Evolutionary conservation across 2,888 invertebrate genomes (phyloP).

Genomic region (Brenthis ino): DNA sequence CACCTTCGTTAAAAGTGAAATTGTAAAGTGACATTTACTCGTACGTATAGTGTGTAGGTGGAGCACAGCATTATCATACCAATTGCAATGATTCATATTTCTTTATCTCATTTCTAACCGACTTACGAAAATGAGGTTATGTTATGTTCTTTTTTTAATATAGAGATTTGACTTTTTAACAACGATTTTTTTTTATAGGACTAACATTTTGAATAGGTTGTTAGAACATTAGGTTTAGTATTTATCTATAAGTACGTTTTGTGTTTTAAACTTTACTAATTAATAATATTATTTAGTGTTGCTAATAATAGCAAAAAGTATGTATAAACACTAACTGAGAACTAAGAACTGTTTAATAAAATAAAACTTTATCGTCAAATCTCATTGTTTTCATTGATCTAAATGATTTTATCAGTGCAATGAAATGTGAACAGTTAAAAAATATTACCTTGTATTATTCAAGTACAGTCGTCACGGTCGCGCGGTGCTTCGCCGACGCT

Average conservation of each 20-base stretch:
- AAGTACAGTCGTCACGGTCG: conserved; percentile 27
- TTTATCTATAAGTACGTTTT: too few relatives aligned
- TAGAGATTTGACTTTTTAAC: too few relatives aligned
- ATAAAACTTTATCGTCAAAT: too few relatives aligned
- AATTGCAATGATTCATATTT: conserved; percentile 12
- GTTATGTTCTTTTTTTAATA: too few relatives aligned
- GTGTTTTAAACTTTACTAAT: too few relatives aligned
- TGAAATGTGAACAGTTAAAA: conserved; percentile 13
- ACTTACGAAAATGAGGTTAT: not conserved
- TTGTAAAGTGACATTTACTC: conserved; percentile 10
- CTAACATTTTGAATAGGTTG: too few relatives aligned
- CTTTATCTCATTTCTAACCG: not conserved
- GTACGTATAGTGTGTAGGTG: conserved; percentile 2
- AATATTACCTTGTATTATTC: conserved; percentile 28
- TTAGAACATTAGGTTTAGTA: too few relatives aligned
- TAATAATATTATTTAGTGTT: too few relatives aligned
- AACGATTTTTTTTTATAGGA: too few relatives aligned
- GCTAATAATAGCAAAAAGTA: too few relatives aligned
- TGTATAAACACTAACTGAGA: too few relatives aligned
- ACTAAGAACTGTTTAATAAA: too few relatives aligned
- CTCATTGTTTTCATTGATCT: not conserved
- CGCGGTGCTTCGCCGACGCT: conserved; percentile 13
- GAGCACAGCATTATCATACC: not conserved
- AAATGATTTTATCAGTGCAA: not conserved
- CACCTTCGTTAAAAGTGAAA: conserved; percentile 16